Evolutionary conservation across 2,113 vertebrate genomes (phyloP).

Genomic region (Megaceryle maxima): DNA sequence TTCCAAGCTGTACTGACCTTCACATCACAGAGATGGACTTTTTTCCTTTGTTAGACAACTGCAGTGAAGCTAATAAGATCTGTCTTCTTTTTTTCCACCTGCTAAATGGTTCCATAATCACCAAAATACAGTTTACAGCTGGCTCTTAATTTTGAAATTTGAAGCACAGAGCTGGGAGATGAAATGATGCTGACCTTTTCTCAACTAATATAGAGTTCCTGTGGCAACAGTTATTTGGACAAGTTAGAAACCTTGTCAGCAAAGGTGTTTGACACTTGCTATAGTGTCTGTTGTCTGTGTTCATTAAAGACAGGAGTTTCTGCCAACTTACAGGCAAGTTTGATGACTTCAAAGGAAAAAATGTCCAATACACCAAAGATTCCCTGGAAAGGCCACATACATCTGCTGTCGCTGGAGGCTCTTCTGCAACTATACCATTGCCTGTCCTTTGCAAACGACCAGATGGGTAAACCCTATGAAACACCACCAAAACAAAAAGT

Average conservation of each 20-base stretch:
- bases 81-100: neutral
- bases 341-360: neutral
- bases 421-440: neutral
- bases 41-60: neutral
- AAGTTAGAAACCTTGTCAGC: neutral
- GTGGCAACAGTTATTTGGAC: slow-evolving; percentile 23
- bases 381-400: neutral
- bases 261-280: neutral
- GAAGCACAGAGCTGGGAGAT: neutral
- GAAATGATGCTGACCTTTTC: neutral
- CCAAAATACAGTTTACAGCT: slow-evolving; percentile 5
- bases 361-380: neutral
- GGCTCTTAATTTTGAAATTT: slow-evolving; percentile 48
- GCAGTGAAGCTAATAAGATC: neutral
- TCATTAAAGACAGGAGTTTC: neutral
- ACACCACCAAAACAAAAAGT: neutral
- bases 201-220: neutral
- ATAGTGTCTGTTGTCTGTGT: neutral
- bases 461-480: neutral
- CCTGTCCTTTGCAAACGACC: neutral
- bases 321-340: neutral
- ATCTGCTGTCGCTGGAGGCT: neutral
- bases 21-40: neutral
- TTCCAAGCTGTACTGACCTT: neutral
- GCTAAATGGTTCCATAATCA: neutral